A percentile compares a stretch with the other conserved stretches of the same genome.
Conservation (phyloP, 2,113 vertebrate genomes). For the Actenoides hombroni region DNA sequence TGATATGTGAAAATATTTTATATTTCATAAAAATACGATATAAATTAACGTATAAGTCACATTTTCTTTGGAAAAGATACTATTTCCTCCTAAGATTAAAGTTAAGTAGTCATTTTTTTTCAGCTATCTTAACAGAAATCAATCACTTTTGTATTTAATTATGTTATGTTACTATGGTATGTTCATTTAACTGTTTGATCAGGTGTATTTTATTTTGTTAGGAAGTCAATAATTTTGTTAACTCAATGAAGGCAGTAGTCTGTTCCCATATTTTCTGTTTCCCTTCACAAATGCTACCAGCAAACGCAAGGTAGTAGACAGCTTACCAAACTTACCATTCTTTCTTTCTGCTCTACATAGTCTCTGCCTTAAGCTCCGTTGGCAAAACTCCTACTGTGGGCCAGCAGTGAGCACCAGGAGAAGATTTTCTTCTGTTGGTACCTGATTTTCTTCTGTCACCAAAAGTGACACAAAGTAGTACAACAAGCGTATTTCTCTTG, state of each 20-base stretch:
- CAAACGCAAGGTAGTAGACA: background rate
- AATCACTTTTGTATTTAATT: background rate
- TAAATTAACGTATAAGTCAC: background rate
- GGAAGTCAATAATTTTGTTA: background rate
- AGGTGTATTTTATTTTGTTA: background rate
- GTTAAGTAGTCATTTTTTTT: background rate
- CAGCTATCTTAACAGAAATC: background rate
- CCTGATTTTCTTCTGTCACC: background rate
- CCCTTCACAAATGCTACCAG: background rate
- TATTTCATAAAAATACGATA: background rate
- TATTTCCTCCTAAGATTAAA: fast-evolving
- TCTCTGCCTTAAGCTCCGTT: background rate
- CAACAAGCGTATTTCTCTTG: background rate
- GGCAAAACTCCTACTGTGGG: background rate
- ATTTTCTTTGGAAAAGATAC: background rate
- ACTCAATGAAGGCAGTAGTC: background rate
- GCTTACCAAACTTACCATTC: background rate
- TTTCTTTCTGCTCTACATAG: background rate
- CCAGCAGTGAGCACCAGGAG: background rate
- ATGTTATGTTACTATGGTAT: fast-evolving
- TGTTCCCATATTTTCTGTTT: background rate
- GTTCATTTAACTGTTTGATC: background rate
- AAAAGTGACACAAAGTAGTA: background rate
- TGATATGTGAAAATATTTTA: background rate
- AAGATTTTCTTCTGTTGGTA: background rate